Conservation (phyloP, 2,113 vertebrate species). For the Excalfactoria chinensis region DNA sequence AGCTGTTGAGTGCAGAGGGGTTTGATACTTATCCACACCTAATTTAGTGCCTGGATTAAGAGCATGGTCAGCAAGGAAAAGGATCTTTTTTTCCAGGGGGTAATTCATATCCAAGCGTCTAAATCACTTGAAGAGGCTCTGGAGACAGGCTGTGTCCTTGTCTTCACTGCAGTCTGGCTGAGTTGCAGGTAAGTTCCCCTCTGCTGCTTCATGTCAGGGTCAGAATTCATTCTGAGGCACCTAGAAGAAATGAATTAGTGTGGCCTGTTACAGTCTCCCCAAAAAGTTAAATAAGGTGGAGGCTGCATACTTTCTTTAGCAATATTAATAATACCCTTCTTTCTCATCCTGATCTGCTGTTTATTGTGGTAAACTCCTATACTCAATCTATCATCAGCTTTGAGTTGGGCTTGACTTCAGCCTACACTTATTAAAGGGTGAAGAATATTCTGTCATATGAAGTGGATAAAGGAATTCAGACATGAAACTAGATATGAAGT, state of each 20-base stretch:
- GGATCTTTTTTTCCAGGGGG: rapidly evolving
- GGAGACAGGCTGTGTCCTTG: background rate
- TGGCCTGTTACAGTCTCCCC: background rate
- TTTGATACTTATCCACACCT: background rate
- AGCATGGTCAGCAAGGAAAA: background rate
- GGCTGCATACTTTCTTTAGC: background rate
- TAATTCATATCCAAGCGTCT: background rate
- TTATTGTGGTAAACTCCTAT: background rate
- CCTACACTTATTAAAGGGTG: background rate
- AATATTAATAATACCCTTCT: background rate
- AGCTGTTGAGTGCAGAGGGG: background rate
- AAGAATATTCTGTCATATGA: background rate
- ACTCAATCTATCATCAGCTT: background rate
- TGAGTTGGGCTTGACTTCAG: background rate
- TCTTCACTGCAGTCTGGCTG: rapidly evolving
- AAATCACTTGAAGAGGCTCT: background rate
- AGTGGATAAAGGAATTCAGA: background rate
- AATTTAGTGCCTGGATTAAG: background rate
- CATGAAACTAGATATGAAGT: background rate
- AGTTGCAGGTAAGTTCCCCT: background rate
- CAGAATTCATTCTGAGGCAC: background rate
- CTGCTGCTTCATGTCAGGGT: background rate
- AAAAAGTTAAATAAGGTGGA: background rate
- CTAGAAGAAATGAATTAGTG: background rate
- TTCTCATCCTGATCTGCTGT: background rate